Percentiles rank a stretch among this genome's conserved stretches.
phyloP scores from a whole-genome alignment of 2,113 vertebrate species.

The Corynorhinus townsendii region DNA sequence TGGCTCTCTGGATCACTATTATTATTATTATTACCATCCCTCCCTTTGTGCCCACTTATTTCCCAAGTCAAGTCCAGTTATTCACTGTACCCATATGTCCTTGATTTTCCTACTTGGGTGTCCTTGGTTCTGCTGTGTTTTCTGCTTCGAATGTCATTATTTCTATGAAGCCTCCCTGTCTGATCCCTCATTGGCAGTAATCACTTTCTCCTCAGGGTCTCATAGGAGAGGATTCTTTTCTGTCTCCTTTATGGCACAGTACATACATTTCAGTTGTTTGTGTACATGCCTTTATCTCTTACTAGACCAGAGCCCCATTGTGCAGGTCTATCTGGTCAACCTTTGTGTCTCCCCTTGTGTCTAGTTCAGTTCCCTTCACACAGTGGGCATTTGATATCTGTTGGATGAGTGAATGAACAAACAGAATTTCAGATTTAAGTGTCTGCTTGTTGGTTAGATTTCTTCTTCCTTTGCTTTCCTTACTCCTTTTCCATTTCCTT shows the following conservation, averaged over 20 bases:
- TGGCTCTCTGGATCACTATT: not conserved
- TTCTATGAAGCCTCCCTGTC: not conserved
- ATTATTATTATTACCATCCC: not conserved
- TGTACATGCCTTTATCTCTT: not conserved
- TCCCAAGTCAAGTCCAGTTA: not conserved
- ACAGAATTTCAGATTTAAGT: not conserved
- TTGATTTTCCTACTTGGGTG: constrained; percentile 9
- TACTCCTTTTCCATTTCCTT: not conserved
- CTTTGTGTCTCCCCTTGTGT: not conserved
- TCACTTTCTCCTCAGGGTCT: not conserved
- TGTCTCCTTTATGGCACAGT: not conserved
- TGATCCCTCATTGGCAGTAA: not conserved
- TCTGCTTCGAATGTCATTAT: not conserved
- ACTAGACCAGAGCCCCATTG: not conserved
- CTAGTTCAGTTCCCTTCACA: not conserved
- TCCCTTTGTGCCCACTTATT: not conserved
- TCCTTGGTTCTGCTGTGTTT: constrained; percentile 33
- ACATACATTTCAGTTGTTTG: not conserved
- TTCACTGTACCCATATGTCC: not conserved
- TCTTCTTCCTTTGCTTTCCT: not conserved
- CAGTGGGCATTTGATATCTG: not conserved
- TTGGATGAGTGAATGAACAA: not conserved
- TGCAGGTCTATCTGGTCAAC: not conserved
- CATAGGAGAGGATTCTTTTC: not conserved
- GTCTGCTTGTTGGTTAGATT: not conserved